phyloP scores from a whole-genome alignment of 2,888 invertebrate genomes.

The Ochropacha duplaris region DNA sequence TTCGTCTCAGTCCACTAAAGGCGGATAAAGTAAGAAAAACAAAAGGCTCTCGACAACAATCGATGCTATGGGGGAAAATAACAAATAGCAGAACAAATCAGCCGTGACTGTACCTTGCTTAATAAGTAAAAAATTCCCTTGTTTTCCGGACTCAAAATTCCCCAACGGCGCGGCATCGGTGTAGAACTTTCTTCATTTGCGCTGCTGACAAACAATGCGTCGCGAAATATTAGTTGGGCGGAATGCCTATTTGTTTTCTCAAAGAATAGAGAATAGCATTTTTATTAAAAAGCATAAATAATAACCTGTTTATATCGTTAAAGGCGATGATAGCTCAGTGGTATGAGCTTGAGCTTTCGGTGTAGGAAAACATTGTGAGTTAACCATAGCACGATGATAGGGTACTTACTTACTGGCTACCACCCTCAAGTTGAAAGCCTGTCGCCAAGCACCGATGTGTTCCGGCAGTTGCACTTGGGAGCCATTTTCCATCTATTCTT shows the following conservation, averaged over 20 bases:
- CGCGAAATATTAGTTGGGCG: neutral
- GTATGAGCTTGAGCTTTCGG: no score
- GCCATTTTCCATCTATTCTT: no score
- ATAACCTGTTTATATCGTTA: neutral
- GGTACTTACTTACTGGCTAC: no score
- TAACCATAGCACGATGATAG: no score
- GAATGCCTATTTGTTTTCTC: neutral
- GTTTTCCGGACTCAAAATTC: slow-evolving; percentile 44
- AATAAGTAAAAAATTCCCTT: slow-evolving; percentile 44
- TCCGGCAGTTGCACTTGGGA: no score
- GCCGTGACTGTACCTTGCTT: slow-evolving; percentile 47
- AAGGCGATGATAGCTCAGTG: no score
- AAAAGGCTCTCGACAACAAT: slow-evolving; percentile 44
- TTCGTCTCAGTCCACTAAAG: slow-evolving; percentile 17
- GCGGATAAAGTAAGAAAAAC: slow-evolving; percentile 26
- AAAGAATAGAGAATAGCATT: neutral
- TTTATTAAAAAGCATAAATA: neutral
- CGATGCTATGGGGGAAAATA: slow-evolving; percentile 45
- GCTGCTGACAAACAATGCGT: neutral
- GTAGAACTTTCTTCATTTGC: slow-evolving; percentile 57
- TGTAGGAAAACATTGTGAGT: no score
- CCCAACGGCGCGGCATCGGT: slow-evolving; percentile 33
- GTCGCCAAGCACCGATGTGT: no score
- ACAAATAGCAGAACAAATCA: slow-evolving; percentile 64
- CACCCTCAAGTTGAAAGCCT: no score